Percentiles rank a stretch among this genome's conserved stretches.
phyloP scores from a whole-genome alignment of 2,888 invertebrate genomes.

The Cartodere bifasciata region DNA sequence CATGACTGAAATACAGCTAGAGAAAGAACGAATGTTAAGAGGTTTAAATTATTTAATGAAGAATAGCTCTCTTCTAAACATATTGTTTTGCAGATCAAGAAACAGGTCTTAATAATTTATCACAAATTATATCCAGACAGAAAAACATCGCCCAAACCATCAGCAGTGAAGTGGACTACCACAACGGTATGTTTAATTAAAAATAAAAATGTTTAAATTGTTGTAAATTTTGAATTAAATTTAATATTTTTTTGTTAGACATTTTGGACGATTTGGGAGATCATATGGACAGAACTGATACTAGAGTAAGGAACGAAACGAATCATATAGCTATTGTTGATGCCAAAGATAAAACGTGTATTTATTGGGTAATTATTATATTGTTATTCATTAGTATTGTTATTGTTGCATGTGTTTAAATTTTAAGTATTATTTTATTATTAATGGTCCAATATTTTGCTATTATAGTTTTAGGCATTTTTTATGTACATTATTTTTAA shows the following conservation, averaged over 20 bases:
- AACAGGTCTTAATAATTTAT: constrained; percentile 57
- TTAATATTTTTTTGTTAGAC: constrained; percentile 37
- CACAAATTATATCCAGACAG: constrained; percentile 61
- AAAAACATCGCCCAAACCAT: constrained; percentile 63
- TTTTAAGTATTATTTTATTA: not conserved
- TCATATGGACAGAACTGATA: constrained; percentile 57
- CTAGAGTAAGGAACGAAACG: constrained; percentile 54
- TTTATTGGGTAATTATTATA: constrained; percentile 62
- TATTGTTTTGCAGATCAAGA: constrained; percentile 76
- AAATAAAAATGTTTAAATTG: constrained; percentile 2
- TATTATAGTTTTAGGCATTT: not conserved
- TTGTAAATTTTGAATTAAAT: not conserved
- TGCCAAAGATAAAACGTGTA: constrained; percentile 57
- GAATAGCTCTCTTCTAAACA: too few species aligned
- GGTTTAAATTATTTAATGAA: constrained; percentile 29
- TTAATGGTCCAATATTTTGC: not conserved
- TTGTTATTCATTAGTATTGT: constrained; percentile 55
- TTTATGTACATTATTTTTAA: not conserved
- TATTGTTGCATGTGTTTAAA: constrained; percentile 40
- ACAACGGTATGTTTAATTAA: constrained; percentile 54
- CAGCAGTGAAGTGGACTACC: constrained; percentile 60
- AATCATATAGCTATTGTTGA: constrained; percentile 50
- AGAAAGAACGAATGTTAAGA: constrained; percentile 46
- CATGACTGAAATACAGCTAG: constrained; percentile 39
- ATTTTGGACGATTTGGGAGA: constrained; percentile 64